Conservation (phyloP, 2,888 invertebrate species). For the Parnassius apollo region DNA sequence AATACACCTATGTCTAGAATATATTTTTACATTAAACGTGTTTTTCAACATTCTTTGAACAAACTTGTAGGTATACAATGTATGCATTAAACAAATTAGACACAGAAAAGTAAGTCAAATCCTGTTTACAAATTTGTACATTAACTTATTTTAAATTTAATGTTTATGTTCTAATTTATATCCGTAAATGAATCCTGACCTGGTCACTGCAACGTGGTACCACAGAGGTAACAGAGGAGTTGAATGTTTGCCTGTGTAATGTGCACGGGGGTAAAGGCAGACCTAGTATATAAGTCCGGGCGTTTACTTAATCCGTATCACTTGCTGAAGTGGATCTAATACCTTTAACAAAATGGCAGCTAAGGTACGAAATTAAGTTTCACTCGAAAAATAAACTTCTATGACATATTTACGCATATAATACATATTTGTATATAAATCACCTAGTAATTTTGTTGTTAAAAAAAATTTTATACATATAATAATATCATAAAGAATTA, state of each 20-base stretch:
- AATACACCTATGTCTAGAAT: too few species aligned
- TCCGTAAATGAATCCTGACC: conserved; percentile 33
- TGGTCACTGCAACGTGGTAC: conserved; percentile 19
- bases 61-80: too few species aligned
- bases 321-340: conserved; percentile 64
- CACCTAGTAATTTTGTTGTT: too few species aligned
- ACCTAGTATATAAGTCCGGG: conserved; percentile 67
- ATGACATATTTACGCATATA: too few species aligned
- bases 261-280: conserved; percentile 59
- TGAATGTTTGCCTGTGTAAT: conserved; percentile 25
- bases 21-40: too few species aligned
- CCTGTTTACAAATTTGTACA: conserved; percentile 12
- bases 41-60: too few species aligned
- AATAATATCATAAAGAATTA: too few species aligned
- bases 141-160: conserved; percentile 22
- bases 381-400: conserved; percentile 21
- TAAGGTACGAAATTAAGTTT: conserved; percentile 58
- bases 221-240: conserved; percentile 24
- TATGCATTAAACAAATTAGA: conserved; percentile 20
- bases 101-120: not conserved
- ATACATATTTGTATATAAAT: too few species aligned
- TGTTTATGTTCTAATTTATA: conserved; percentile 27
- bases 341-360: conserved; percentile 70
- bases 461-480: too few species aligned
- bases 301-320: conserved; percentile 61